A percentile compares a stretch with the other conserved stretches of the same genome.
phyloP scores from a whole-genome alignment of 2,797 vertebrate species.

The Kryptolebias ocellatus region DNA sequence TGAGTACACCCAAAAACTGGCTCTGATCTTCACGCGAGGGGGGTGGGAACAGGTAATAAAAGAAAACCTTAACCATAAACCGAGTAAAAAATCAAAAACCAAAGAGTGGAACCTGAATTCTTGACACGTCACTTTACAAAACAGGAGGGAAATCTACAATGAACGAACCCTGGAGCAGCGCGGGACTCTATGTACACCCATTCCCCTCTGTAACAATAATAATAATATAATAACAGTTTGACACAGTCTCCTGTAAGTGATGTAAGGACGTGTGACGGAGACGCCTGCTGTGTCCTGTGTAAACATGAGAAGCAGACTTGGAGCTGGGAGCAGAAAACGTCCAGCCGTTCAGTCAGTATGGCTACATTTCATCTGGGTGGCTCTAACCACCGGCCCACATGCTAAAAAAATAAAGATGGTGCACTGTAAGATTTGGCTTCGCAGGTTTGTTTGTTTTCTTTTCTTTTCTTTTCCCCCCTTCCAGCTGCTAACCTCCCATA shows the following conservation, averaged over 20 bases:
- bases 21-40: slow-evolving; percentile 28
- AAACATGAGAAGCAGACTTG: slow-evolving; percentile 69
- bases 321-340: slow-evolving; percentile 58
- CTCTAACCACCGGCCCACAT: slow-evolving; percentile 54
- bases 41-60: background rate
- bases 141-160: slow-evolving; percentile 48
- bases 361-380: slow-evolving; percentile 71
- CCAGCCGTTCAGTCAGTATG: slow-evolving; percentile 60
- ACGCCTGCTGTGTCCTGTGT: slow-evolving; percentile 70
- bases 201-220: slow-evolving; percentile 60
- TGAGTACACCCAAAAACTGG: slow-evolving; percentile 1
- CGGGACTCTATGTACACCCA: slow-evolving; percentile 75
- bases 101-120: slow-evolving; percentile 60
- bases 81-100: slow-evolving; percentile 6
- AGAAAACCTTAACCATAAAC: too few relatives aligned
- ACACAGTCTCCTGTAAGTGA: slow-evolving; percentile 65
- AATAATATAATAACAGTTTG: slow-evolving; percentile 61
- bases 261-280: slow-evolving; percentile 61
- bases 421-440: slow-evolving; percentile 60
- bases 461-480: slow-evolving; percentile 10
- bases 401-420: slow-evolving; percentile 52
- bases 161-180: slow-evolving; percentile 67
- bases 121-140: slow-evolving; percentile 61
- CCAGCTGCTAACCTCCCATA: background rate
- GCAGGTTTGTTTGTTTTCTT: slow-evolving; percentile 36